phyloP scores from a whole-genome alignment of 2,797 vertebrate genomes.

The Odontamblyopus lacepedii region DNA sequence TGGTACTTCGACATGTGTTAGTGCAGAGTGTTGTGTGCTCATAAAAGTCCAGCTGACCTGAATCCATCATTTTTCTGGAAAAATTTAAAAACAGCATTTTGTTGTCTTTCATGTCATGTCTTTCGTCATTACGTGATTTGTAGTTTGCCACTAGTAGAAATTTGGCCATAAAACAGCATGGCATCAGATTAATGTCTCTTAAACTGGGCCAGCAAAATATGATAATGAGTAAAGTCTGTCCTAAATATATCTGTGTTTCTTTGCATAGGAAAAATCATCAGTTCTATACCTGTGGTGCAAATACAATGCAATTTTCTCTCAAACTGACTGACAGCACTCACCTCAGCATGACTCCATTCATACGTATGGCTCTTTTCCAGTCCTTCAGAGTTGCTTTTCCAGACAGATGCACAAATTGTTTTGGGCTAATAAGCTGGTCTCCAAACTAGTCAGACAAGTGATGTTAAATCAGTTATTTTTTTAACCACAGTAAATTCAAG shows the following conservation, averaged over 20 bases:
- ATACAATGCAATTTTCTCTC: neutral
- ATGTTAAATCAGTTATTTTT: neutral
- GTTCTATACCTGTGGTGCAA: neutral
- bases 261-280: too few relatives aligned
- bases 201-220: neutral
- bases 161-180: neutral
- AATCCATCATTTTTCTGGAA: conserved; percentile 98
- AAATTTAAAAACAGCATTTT: neutral
- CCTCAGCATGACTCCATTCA: conserved; percentile 97
- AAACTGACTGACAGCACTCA: conserved; percentile 54
- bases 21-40: conserved; percentile 96
- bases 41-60: conserved; percentile 97
- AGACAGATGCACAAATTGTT: conserved; percentile 98
- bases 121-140: neutral
- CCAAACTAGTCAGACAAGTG: conserved; percentile 81
- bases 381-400: conserved; percentile 98
- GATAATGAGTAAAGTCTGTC: neutral
- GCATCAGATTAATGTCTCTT: neutral
- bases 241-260: neutral
- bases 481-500: neutral
- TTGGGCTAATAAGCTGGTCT: conserved; percentile 96
- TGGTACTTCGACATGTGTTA: conserved; percentile 98
- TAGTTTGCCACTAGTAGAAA: neutral
- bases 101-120: too few relatives aligned
- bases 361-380: conserved; percentile 98